These are phyloP conservation scores for Metridium senile DNA, from an alignment of 92 coral and sea anemone species.

Conservation along the genomic window DNA sequence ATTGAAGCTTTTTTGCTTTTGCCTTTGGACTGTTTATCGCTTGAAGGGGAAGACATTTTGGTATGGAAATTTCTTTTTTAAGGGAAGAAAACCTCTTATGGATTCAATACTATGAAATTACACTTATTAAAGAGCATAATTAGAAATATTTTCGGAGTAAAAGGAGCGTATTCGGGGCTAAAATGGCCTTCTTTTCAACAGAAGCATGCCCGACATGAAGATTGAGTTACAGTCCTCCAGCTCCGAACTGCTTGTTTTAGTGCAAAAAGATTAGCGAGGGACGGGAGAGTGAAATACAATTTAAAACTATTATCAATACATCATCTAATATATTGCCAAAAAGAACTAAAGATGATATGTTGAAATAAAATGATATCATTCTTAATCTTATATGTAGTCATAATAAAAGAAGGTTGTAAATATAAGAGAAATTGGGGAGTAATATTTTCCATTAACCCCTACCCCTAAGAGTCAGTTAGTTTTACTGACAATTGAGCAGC, in stretches of 20 bases:
- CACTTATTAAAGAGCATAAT: neutral
- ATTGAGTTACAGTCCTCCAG: constrained; percentile 32
- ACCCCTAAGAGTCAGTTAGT: constrained; percentile 15
- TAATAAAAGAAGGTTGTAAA: too few relatives aligned
- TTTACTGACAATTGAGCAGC: constrained; percentile 46
- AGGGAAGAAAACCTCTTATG: neutral
- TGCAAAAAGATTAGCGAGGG: constrained; percentile 2
- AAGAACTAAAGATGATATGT: too few relatives aligned
- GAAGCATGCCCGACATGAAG: constrained; percentile 29
- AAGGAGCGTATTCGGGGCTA: neutral
- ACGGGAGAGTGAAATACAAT: constrained; percentile 8
- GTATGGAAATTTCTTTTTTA: neutral
- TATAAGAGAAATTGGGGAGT: too few relatives aligned
- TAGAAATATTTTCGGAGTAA: neutral
- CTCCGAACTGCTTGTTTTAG: neutral
- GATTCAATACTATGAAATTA: neutral
- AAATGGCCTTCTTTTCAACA: constrained; percentile 12
- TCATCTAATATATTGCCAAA: too few relatives aligned
- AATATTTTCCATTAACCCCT: neutral
- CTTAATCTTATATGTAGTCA: too few relatives aligned
- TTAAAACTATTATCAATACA: too few relatives aligned
- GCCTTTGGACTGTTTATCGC: constrained; percentile 74
- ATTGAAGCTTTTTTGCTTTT: constrained; percentile 65
- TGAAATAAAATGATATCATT: too few relatives aligned
- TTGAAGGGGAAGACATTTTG: constrained; percentile 30